Percentiles rank a stretch among this genome's conserved stretches.
Evolutionary conservation across 1,140 invertebrate genomes (phyloP).

Genomic region (Drosophila novamexicana): DNA sequence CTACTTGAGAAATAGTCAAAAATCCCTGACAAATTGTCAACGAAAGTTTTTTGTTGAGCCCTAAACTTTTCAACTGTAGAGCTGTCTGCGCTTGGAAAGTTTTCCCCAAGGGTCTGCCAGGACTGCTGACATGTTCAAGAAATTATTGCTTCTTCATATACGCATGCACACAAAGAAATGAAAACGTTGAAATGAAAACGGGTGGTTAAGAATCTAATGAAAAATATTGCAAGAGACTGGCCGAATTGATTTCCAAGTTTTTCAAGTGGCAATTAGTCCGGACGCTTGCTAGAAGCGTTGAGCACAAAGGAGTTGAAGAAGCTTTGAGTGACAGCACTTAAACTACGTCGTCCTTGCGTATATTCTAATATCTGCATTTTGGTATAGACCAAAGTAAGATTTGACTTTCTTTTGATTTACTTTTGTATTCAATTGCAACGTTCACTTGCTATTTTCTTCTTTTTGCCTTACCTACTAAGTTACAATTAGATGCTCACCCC

Average conservation of each 20-base stretch:
- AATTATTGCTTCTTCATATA: slow-evolving; percentile 64
- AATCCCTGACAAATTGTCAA: slow-evolving; percentile 77
- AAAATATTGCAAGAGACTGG: slow-evolving; percentile 36
- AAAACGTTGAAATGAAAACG: slow-evolving; percentile 36
- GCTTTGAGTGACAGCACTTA: not conserved
- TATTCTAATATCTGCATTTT: not conserved
- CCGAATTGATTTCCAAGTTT: slow-evolving; percentile 24
- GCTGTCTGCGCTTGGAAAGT: slow-evolving; percentile 54
- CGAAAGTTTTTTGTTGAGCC: slow-evolving; percentile 59
- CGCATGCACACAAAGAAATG: slow-evolving; percentile 16
- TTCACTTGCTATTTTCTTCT: slow-evolving; percentile 49
- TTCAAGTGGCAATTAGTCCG: slow-evolving; percentile 69
- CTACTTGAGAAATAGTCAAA: slow-evolving; percentile 56
- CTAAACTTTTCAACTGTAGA: slow-evolving; percentile 32
- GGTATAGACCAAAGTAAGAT: not conserved
- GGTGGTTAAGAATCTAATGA: slow-evolving; percentile 39
- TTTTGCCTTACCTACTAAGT: slow-evolving; percentile 19
- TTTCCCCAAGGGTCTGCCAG: slow-evolving; percentile 17
- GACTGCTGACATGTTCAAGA: slow-evolving; percentile 57
- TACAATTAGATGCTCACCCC: slow-evolving; percentile 57
- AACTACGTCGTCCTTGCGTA: not conserved
- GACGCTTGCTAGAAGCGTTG: slow-evolving; percentile 6
- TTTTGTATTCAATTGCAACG: slow-evolving; percentile 6
- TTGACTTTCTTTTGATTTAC: slow-evolving; percentile 32
- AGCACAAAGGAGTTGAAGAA: not conserved